Base-by-base conservation (phyloP, 2,797 vertebrate species). In the Cichlasoma orientale region DNA sequence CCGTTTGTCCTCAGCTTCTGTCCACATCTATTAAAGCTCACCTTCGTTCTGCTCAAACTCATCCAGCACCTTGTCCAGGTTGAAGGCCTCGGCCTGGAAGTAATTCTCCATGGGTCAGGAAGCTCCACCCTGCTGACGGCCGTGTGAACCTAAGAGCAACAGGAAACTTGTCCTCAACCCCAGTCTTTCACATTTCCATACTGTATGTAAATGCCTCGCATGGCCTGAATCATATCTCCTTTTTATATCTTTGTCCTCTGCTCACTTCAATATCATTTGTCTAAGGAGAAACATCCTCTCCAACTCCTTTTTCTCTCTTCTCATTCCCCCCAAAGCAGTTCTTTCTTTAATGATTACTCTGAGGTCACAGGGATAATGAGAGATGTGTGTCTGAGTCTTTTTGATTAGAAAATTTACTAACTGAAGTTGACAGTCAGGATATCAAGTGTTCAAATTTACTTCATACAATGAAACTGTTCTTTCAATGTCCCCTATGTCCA, bases 21-120 rank as follows among this genome's bases (percentile, higher is more conserved):
- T 59, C 69, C 11, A 4, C 77, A 61, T 33, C 11, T 19, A 54
- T 57, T 16, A n/a, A 36, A 86, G 23, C 96, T 95, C 91, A 99
- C 98, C 98, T 99, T 98, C 97, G 72, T 99, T 99, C 96, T 98
- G 97, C 94, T 99, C 98, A 88, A 99, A 99, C 93, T 99, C 98
- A 78, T 99, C 98, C 96, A 99, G 96, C 93, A 99, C 98, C 96
- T 99, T 99, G 95, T 99, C 98, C 94, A 99, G 96, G 96, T 99
- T 99, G 94, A 97, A 99, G 92, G 98, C 97, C 95, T 99, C 98
- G 94, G 97, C 97, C 96, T 99, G 98, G 95, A 99, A 99, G 93
- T 99, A 99, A 97, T 99, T 99, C 98, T 99, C 98, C 98, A 99
- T 99, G 97, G 91, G 97, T 98, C 94, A 97, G 93, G 91, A 96